Percentiles rank a stretch among this genome's conserved stretches.
Conservation (phyloP, 2,797 vertebrate genomes). For the Botia almorhae region DNA sequence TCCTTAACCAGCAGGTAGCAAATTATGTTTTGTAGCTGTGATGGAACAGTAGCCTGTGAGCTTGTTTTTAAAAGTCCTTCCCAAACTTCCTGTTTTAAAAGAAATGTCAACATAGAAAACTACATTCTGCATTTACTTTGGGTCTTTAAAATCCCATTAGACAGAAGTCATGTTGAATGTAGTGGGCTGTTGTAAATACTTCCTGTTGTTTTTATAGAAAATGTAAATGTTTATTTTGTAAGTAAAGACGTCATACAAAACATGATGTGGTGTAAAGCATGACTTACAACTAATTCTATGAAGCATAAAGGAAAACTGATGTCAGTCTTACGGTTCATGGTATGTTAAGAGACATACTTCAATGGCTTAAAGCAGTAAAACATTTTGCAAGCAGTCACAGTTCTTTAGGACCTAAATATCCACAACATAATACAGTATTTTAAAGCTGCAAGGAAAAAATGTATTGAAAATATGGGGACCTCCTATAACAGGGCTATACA, state of each 20-base stretch:
- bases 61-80: neutral
- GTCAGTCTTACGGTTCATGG: neutral
- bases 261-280: constrained; percentile 5
- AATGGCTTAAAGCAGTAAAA: constrained; percentile 7
- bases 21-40: neutral
- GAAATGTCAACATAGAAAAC: neutral
- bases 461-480: constrained; percentile 3
- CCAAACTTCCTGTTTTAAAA: neutral
- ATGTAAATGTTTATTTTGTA: constrained; percentile 66
- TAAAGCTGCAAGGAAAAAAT: neutral
- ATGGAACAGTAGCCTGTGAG: neutral
- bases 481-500: neutral
- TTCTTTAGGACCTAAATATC: neutral
- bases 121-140: neutral
- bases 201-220: constrained; percentile 51
- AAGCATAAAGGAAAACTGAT: constrained; percentile 33
- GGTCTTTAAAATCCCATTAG: neutral
- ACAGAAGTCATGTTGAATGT: neutral
- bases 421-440: neutral
- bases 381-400: neutral
- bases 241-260: constrained; percentile 60
- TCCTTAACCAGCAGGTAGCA: neutral
- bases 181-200: constrained; percentile 13
- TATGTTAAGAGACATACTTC: neutral
- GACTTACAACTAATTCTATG: constrained; percentile 41